Percentiles rank a stretch among this genome's conserved stretches.
These are phyloP conservation scores for human (Homo sapiens) DNA, from an alignment of 2,113 vertebrate species.

Conservation along the genomic window GRCh38 chr1:4262501-4263000, in stretches of 20 bases:
- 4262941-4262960: not conserved
- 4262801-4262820: too few relatives aligned
- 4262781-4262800: not conserved
- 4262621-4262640: not conserved
- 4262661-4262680: not conserved
- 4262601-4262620: not conserved
- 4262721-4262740: not conserved
- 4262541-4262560: too few relatives aligned
- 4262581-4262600: not conserved
- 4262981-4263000: not conserved
- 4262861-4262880: too few relatives aligned
- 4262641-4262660: not conserved
- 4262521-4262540: too few relatives aligned
- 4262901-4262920: rapidly evolving
- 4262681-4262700: too few relatives aligned
- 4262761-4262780: rapidly evolving
- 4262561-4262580: too few relatives aligned
- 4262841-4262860: too few relatives aligned
- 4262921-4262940: not conserved
- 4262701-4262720: not conserved
- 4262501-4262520: too few relatives aligned
- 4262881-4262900: rapidly evolving
- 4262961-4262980: too few relatives aligned
- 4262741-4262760: not conserved
- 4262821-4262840: rapidly evolving